These are phyloP conservation scores for Sphaeridia pumilis DNA, from an alignment of 2,888 invertebrate genomes.

Conservation along the genomic window DNA sequence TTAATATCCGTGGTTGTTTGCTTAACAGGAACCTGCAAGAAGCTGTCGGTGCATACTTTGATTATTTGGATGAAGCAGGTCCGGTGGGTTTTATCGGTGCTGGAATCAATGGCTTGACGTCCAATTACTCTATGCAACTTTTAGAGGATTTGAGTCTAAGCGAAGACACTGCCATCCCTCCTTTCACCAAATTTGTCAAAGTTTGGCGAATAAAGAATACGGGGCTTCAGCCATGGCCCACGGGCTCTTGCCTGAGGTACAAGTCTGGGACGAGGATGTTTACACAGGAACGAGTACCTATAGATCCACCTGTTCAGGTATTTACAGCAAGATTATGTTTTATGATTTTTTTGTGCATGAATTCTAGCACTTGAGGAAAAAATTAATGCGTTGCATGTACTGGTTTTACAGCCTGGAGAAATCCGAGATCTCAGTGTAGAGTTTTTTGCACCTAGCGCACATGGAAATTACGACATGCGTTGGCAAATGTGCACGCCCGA, in stretches of 20 bases:
- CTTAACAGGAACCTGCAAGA: conserved; percentile 84
- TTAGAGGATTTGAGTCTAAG: conserved; percentile 62
- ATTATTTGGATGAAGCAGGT: conserved; percentile 48
- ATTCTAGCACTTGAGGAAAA: too few relatives aligned
- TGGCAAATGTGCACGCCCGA: conserved; percentile 80
- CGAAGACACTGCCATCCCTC: conserved; percentile 62
- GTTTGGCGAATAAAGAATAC: conserved; percentile 80
- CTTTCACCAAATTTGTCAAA: conserved; percentile 66
- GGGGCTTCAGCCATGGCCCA: conserved; percentile 79
- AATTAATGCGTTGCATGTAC: too few relatives aligned
- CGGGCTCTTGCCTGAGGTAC: conserved; percentile 47
- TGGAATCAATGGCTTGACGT: conserved; percentile 14
- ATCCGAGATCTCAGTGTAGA: conserved; percentile 63
- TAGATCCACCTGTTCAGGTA: conserved; percentile 37
- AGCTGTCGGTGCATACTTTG: conserved; percentile 90
- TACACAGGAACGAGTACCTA: conserved; percentile 40
- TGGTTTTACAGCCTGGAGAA: conserved; percentile 66
- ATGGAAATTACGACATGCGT: conserved; percentile 70
- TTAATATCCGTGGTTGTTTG: conserved; percentile 30
- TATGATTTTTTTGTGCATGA: too few relatives aligned
- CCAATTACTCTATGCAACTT: conserved; percentile 52
- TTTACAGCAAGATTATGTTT: too few relatives aligned
- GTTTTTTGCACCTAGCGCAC: conserved; percentile 61
- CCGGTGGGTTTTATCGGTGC: conserved; percentile 10
- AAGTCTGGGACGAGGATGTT: conserved; percentile 42